Percentiles rank a stretch among this genome's conserved stretches.
Evolutionary conservation across 2,113 vertebrate genomes (phyloP).

Genomic region (Marmota flaviventris): DNA sequence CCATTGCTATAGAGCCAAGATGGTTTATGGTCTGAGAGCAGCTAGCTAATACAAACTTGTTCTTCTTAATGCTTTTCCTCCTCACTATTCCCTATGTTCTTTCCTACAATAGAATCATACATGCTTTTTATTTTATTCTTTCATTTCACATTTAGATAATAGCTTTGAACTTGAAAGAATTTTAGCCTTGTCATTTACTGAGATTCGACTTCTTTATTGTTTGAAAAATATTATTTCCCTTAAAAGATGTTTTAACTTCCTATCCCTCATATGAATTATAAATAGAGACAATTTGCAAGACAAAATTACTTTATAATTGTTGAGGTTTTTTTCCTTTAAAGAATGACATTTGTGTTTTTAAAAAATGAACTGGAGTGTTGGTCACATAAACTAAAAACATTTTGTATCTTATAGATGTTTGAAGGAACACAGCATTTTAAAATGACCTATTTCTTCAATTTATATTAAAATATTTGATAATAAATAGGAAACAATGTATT

Average conservation of each 20-base stretch:
- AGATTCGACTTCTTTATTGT: not conserved
- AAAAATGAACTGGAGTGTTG: not conserved
- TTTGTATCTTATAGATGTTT: not conserved
- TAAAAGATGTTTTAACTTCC: constrained; percentile 54
- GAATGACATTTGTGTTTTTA: not conserved
- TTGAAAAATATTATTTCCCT: constrained; percentile 52
- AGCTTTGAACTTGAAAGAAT: constrained; percentile 47
- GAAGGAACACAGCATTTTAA: not conserved
- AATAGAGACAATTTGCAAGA: constrained; percentile 58
- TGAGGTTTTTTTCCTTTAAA: not conserved
- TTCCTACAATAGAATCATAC: not conserved
- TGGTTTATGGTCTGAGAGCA: not conserved
- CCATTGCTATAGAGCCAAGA: not conserved
- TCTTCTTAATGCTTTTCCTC: not conserved
- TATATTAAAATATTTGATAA: constrained; percentile 34
- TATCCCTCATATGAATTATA: constrained; percentile 49
- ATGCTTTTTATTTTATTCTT: not conserved
- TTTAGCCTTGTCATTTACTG: constrained; percentile 38
- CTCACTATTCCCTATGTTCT: not conserved
- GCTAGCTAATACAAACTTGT: not conserved
- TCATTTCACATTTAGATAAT: not conserved
- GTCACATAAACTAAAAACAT: constrained; percentile 38
- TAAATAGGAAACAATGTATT: not conserved
- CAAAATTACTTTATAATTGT: not conserved
- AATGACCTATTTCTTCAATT: not conserved